Evolutionary conservation across 2,797 vertebrate species (phyloP).

Genomic region (Girardinus metallicus): DNA sequence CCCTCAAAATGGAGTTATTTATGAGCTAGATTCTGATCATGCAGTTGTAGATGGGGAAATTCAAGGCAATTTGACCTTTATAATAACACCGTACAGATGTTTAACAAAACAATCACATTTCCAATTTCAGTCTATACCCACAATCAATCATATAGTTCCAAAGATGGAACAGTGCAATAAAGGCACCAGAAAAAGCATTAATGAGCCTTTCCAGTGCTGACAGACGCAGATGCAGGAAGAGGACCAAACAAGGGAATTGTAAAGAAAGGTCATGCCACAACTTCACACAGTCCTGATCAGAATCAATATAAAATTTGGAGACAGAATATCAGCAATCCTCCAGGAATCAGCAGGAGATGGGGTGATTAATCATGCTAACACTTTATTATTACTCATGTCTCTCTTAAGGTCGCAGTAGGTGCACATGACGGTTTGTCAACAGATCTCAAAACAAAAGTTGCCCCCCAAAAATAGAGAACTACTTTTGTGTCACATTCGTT

Average conservation of each 20-base stretch:
- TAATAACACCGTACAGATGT: constrained; percentile 71
- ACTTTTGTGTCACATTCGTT: constrained; percentile 35
- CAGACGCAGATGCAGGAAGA: constrained; percentile 74
- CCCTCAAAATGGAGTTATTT: constrained; percentile 53
- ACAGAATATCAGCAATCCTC: constrained; percentile 75
- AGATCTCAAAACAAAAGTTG: constrained; percentile 34
- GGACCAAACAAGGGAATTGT: constrained; percentile 60
- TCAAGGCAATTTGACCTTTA: constrained; percentile 58
- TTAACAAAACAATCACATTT: constrained; percentile 80
- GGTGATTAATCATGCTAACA: constrained; percentile 82
- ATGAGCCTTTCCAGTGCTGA: constrained; percentile 64
- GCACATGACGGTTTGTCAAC: constrained; percentile 27
- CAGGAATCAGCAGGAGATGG: constrained; percentile 71
- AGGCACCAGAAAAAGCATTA: constrained; percentile 71
- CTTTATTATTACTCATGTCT: constrained; percentile 71
- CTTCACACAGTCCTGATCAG: constrained; percentile 79
- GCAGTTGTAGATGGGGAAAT: constrained; percentile 51
- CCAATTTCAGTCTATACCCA: constrained; percentile 73
- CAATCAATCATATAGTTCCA: constrained; percentile 78
- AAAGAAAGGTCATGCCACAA: constrained; percentile 82
- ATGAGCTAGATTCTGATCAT: constrained; percentile 55
- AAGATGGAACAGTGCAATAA: constrained; percentile 74
- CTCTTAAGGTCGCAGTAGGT: constrained; percentile 54
- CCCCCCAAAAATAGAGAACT: constrained; percentile 32
- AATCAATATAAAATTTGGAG: constrained; percentile 83